Evolutionary conservation across 2,113 vertebrate species (phyloP).

Genomic region (Pithys albifrons): DNA sequence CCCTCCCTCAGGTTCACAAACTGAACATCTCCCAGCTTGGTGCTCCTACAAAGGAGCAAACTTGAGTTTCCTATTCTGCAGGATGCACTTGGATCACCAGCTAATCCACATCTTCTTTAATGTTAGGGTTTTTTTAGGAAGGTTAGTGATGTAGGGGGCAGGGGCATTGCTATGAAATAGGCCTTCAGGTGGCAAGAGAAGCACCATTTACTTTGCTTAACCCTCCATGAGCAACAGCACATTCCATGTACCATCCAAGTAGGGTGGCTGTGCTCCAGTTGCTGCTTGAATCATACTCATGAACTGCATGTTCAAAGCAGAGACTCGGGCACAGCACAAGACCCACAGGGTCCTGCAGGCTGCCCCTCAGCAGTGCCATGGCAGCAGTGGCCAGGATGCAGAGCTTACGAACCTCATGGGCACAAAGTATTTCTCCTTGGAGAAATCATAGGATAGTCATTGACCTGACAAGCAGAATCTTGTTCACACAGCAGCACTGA

Average conservation of each 20-base stretch:
- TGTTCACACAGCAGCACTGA: not conserved
- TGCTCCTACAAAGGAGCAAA: not conserved
- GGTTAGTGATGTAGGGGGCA: not conserved
- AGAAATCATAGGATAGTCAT: not conserved
- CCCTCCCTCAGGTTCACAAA: not conserved
- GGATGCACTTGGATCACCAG: not conserved
- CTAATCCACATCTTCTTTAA: not conserved
- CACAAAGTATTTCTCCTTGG: accelerated
- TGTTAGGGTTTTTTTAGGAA: not conserved
- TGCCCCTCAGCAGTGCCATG: not conserved
- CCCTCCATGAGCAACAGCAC: accelerated
- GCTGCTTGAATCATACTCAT: not conserved
- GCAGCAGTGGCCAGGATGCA: not conserved
- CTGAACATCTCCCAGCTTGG: not conserved
- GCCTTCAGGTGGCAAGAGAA: not conserved
- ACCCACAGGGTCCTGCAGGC: not conserved
- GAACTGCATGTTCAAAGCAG: not conserved
- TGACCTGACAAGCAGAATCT: not conserved
- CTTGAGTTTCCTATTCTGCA: not conserved
- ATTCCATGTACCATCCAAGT: not conserved
- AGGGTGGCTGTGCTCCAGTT: not conserved
- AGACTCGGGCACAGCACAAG: not conserved
- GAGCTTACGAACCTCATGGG: not conserved
- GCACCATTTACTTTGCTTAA: not conserved
- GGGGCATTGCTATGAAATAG: not conserved